phyloP scores from a whole-genome alignment of 2,888 invertebrate genomes.

The Napeogenes inachia region DNA sequence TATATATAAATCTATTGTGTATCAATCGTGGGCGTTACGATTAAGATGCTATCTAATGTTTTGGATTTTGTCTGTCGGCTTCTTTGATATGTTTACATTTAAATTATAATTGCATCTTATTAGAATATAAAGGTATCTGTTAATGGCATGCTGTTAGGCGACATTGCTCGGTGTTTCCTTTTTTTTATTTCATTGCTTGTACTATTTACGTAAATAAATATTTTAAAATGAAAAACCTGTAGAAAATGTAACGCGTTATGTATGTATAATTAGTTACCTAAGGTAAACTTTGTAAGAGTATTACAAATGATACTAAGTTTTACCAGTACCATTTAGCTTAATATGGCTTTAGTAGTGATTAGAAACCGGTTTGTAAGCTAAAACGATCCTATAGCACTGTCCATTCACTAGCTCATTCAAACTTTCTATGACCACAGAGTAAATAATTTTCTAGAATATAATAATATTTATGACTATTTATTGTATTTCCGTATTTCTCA shows the following conservation, averaged over 20 bases:
- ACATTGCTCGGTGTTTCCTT: not conserved
- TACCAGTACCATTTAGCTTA: conserved; percentile 26
- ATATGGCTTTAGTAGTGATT: conserved; percentile 39
- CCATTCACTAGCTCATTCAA: conserved; percentile 70
- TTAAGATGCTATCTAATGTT: conserved; percentile 65
- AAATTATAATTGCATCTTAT: conserved; percentile 29
- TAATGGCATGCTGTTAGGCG: too few relatives aligned
- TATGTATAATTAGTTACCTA: too few relatives aligned
- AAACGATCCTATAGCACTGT: conserved; percentile 41
- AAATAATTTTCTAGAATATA: conserved; percentile 12
- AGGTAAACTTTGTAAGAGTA: not conserved
- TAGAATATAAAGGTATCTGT: conserved; percentile 2
- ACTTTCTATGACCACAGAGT: conserved; percentile 63
- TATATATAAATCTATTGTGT: conserved; percentile 45
- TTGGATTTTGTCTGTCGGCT: conserved; percentile 42
- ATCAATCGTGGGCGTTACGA: conserved; percentile 52
- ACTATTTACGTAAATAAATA: too few relatives aligned
- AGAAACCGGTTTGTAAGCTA: conserved; percentile 43
- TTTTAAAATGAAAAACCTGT: not conserved
- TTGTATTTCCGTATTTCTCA: too few relatives aligned
- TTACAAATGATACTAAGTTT: not conserved
- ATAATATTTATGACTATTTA: too few relatives aligned
- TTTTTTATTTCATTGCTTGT: not conserved
- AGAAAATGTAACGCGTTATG: not conserved
- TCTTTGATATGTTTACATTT: conserved; percentile 46